Evolutionary conservation across 2,888 invertebrate species (phyloP).

Genomic region (Netelia virgata): DNA sequence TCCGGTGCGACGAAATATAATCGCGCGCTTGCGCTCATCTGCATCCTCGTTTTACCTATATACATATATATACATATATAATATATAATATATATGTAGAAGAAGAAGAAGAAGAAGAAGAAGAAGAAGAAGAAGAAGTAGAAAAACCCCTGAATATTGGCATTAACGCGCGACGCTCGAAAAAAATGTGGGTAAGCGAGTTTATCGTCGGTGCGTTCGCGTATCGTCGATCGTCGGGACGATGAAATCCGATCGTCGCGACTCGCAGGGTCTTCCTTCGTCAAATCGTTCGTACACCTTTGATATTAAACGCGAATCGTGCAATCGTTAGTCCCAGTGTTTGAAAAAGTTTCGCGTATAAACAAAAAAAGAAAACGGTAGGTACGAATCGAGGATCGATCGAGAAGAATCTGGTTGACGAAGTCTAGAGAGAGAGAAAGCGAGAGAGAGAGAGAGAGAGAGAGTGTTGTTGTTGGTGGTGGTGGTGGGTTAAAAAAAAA

Average conservation of each 20-base stretch:
- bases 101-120: not conserved
- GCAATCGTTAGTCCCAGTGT: no score
- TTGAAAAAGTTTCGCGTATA: not conserved
- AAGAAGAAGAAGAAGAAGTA: not conserved
- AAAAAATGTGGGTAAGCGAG: constrained; percentile 52
- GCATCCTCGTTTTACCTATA: not conserved
- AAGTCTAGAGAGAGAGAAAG: constrained; percentile 41
- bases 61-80: no score
- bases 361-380: not conserved
- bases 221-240: constrained; percentile 68
- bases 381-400: constrained; percentile 22
- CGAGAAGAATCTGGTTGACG: no score
- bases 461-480: not conserved
- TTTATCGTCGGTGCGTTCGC: constrained; percentile 25
- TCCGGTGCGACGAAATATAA: constrained; percentile 30
- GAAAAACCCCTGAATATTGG: not conserved
- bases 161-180: not conserved
- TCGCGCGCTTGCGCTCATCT: constrained; percentile 73
- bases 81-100: no score
- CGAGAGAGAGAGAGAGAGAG: constrained; percentile 8
- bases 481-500: not conserved
- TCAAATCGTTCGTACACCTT: not conserved
- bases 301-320: no score
- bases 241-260: constrained; percentile 68
- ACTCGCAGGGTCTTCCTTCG: constrained; percentile 44